phyloP scores from a whole-genome alignment of 1,140 invertebrate genomes.

The Drosophila tsacasi region DNA sequence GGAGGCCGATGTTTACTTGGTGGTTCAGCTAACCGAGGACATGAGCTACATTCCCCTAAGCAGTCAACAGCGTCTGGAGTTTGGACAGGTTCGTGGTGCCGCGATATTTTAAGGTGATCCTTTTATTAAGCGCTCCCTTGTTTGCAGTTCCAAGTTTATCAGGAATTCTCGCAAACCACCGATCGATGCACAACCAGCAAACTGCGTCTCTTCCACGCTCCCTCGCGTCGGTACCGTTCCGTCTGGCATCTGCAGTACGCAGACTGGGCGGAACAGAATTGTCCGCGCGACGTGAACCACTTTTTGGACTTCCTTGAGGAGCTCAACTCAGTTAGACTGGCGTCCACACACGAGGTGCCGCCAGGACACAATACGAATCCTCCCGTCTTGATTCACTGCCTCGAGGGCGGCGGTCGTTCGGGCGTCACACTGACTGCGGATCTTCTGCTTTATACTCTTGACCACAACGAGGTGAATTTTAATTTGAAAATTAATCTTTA shows the following conservation, averaged over 20 bases:
- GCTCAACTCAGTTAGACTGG: conserved; percentile 92
- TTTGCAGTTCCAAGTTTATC: conserved; percentile 89
- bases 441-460: conserved; percentile 93
- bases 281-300: conserved; percentile 88
- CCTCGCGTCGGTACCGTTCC: conserved; percentile 87
- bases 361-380: conserved; percentile 89
- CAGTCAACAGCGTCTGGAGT: conserved; percentile 86
- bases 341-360: conserved; percentile 89
- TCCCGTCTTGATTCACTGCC: conserved; percentile 90
- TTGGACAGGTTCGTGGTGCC: conserved; percentile 86
- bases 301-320: conserved; percentile 94
- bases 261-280: conserved; percentile 90
- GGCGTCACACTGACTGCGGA: conserved; percentile 92
- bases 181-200: conserved; percentile 88
- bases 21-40: conserved; percentile 91
- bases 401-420: conserved; percentile 89
- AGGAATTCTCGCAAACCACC: conserved; percentile 88
- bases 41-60: conserved; percentile 87
- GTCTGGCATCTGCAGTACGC: conserved; percentile 94
- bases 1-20: conserved; percentile 92
- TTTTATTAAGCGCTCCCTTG: background rate
- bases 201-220: conserved; percentile 86
- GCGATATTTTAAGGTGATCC: too few relatives aligned
- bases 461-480: conserved; percentile 91
- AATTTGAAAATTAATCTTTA: background rate